Evolutionary conservation across 2,797 vertebrate genomes (phyloP), one percentile per base, ranked within the genome.

Genomic region (Lepilemur ruficaudatus): DNA sequence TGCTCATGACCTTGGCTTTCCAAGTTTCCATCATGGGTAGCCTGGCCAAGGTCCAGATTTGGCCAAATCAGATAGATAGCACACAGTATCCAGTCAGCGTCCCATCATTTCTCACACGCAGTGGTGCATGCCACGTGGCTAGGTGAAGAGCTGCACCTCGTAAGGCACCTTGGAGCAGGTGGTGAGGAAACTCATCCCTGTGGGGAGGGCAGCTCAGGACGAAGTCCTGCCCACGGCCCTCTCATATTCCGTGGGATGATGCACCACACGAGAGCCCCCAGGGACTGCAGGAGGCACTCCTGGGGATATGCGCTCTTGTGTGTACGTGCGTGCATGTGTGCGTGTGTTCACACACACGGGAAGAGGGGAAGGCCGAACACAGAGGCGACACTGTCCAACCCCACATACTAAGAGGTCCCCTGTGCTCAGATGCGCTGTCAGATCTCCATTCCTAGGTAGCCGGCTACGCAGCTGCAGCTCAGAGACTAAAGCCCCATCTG

Each of bases 401-500:
- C 50, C 48, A 35, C 23, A 48, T 0, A 7, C 14, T 48, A 35
- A 17, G 41, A 65, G n/a, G 81, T 3, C 73, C 86, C 48, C 38
- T 38, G 2, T 2, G 55, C 38, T 57, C 38, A 91, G 52, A 89
- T 3, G 7, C 25, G 11, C 73, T 50, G 10, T 10, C 22, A 23
- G n/a, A 89, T 28, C 9, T 38, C 50, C 25, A 61, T 89, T 76
- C 43, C 81, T 73, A 52, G 52, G 93, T 50, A 79, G 93, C 95
- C 57, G 52, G 48, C 41, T 82, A 61, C 8, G 94, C 52, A 78
- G 75, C 82, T 91, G 10, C 70, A 93, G 69, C 79, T 67, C 96
- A 94, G 80, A 81, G 81, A 96, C 95, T 96, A 67, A 89, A 97
- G 89, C 86, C 98, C 91, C 97, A 95, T 95, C 73, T 88, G 96